Evolutionary conservation across 2,888 invertebrate species (phyloP).

Genomic region (Criorhina ranunculi): DNA sequence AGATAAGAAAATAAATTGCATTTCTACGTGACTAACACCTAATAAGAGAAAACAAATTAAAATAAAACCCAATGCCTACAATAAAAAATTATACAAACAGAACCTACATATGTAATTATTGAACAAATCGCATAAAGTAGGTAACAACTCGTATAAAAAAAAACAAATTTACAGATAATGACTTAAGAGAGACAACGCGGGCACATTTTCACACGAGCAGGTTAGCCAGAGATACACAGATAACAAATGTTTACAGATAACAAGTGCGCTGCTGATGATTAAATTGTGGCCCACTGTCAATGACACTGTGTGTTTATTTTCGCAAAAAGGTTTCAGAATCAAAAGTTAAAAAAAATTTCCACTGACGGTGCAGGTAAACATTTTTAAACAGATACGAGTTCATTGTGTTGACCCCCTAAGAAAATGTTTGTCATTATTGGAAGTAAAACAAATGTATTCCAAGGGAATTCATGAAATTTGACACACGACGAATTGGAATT

Average conservation of each 20-base stretch:
- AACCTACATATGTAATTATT: conserved; percentile 36
- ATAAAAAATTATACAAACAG: conserved; percentile 27
- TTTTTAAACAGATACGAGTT: too few species aligned
- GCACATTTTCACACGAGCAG: conserved; percentile 28
- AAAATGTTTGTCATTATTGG: too few species aligned
- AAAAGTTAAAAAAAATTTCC: neutral
- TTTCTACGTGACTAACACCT: conserved; percentile 5
- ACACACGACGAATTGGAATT: too few species aligned
- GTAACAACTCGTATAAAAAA: too few species aligned
- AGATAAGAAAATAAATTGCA: neutral
- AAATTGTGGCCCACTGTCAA: conserved; percentile 3
- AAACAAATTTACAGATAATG: conserved; percentile 30
- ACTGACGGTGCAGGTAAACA: too few species aligned
- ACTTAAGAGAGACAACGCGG: neutral
- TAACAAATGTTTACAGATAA: conserved; percentile 35
- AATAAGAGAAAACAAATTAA: neutral
- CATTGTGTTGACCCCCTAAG: too few species aligned
- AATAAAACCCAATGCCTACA: neutral
- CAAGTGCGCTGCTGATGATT: conserved; percentile 12
- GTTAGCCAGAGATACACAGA: conserved; percentile 23
- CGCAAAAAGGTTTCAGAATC: neutral
- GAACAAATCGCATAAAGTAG: conserved; percentile 21
- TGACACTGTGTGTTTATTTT: neutral
- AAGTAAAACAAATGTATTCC: too few species aligned
- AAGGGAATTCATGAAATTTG: too few species aligned